Conservation (phyloP, 2,797 vertebrate species). For the Babyrousa celebensis region DNA sequence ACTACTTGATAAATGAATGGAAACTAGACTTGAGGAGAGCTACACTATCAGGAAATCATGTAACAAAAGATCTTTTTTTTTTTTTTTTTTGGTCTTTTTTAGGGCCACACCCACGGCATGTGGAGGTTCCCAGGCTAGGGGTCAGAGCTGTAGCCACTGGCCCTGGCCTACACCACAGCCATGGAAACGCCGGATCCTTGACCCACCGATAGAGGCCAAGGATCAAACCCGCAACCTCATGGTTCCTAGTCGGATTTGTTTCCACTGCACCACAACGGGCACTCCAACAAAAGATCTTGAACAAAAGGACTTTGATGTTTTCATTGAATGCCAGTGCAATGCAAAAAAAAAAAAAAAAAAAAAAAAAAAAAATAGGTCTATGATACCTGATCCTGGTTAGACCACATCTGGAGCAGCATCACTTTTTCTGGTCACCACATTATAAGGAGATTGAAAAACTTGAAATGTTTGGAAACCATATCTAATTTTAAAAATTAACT, state of each 20-base stretch:
- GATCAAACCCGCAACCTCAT: no score
- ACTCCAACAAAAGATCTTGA: neutral
- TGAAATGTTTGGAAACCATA: conserved; percentile 9
- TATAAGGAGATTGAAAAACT: neutral
- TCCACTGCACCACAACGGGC: no score
- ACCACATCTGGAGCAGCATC: neutral
- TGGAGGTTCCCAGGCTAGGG: no score
- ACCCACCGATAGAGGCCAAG: no score
- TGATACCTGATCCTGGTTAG: neutral
- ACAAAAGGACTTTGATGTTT: neutral
- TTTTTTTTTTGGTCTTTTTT: no score
- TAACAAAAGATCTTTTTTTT: neutral
- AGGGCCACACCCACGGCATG: no score
- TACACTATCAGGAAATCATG: neutral
- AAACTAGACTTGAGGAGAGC: neutral
- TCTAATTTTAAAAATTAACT: neutral
- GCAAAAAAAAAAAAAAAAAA: neutral
- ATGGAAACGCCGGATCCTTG: no score
- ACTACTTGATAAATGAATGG: neutral
- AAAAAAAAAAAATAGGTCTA: neutral
- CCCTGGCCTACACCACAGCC: no score
- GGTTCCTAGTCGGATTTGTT: no score
- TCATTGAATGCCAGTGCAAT: neutral
- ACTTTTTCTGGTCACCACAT: neutral
- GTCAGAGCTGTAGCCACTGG: no score